These are phyloP conservation scores for Tragelaphus buxtoni DNA, from an alignment of 2,113 vertebrate species.

Conservation along the genomic window DNA sequence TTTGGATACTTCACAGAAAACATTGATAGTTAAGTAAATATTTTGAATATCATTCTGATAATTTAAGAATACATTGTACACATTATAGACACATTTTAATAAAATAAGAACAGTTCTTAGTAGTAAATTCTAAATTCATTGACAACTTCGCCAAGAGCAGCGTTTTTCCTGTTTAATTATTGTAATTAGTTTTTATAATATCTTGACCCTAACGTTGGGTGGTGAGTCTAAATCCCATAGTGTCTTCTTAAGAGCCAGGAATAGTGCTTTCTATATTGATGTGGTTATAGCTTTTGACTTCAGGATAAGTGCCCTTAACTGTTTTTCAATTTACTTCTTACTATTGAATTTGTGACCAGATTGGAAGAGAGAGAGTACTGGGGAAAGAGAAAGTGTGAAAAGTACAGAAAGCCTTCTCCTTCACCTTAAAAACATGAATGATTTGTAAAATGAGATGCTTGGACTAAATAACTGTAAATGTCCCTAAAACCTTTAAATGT, in stretches of 20 bases:
- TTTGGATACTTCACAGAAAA: neutral
- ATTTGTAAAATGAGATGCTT: neutral
- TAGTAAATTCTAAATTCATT: neutral
- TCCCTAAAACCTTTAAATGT: neutral
- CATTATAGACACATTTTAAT: slow-evolving; percentile 7
- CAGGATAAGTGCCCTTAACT: neutral
- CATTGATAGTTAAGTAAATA: slow-evolving; percentile 5
- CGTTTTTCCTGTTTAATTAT: neutral
- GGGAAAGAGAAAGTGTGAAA: neutral
- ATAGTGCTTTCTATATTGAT: neutral
- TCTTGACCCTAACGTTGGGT: neutral
- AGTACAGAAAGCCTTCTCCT: neutral
- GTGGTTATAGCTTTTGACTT: neutral
- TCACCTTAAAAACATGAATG: neutral
- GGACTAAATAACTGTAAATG: neutral
- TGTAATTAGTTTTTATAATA: neutral
- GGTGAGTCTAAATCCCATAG: neutral
- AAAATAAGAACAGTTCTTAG: neutral
- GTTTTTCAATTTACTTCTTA: neutral
- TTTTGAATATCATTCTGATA: slow-evolving; percentile 38
- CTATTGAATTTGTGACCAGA: neutral
- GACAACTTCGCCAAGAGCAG: neutral
- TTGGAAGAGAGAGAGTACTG: neutral
- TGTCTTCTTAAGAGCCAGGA: slow-evolving; percentile 8
- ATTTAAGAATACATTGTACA: neutral